Conservation (phyloP, 35 echinoderm and acorn worm species). For the Apostichopus californicus region DNA sequence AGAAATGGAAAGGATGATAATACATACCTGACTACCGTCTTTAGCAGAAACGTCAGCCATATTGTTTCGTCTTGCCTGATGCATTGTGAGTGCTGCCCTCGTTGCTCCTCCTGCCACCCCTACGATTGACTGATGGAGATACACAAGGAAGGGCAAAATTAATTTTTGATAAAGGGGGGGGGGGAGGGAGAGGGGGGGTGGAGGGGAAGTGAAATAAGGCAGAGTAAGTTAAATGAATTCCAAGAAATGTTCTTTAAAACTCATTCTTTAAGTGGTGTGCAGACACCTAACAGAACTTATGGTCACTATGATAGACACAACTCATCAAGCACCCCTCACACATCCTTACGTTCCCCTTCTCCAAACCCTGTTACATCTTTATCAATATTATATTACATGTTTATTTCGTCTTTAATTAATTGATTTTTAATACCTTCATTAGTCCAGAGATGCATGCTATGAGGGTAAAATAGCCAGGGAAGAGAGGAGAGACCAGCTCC, state of each 20-base stretch:
- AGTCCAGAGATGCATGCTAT: conserved; percentile 91
- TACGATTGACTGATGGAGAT: conserved; percentile 76
- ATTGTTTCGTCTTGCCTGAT: conserved; percentile 97
- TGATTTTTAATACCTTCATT: conserved; percentile 62
- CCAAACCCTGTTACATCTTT: no score
- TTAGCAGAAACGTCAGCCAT: conserved; percentile 99
- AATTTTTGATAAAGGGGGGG: no score
- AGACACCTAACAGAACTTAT: no score
- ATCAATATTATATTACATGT: not conserved
- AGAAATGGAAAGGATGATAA: no score
- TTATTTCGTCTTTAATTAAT: not conserved
- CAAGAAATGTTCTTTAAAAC: no score
- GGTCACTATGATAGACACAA: no score
- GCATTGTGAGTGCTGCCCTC: conserved; percentile 92
- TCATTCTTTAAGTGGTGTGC: no score
- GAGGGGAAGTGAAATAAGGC: no score
- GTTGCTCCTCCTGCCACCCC: conserved; percentile 94
- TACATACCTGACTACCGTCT: conserved; percentile 93
- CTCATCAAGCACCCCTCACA: no score
- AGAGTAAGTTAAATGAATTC: no score
- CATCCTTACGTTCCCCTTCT: no score
- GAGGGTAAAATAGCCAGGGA: conserved; percentile 71
- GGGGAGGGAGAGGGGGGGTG: no score
- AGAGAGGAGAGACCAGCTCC: conserved; percentile 77
- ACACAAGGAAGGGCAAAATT: not conserved